Base-by-base conservation (phyloP, 2,797 vertebrate genomes). In the Australoheros facetus region DNA sequence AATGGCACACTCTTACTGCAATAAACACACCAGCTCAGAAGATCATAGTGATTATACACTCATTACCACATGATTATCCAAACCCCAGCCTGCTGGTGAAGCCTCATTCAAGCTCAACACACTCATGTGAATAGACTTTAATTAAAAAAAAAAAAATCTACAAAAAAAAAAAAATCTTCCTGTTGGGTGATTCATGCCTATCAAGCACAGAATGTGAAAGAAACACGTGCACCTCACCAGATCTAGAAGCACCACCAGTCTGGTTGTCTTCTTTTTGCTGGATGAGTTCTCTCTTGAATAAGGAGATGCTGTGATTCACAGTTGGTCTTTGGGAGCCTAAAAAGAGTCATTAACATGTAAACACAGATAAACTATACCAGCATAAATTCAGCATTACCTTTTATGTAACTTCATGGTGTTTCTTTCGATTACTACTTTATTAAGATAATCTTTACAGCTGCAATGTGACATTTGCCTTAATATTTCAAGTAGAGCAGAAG, bases 211-310 rank as follows among this genome's bases (percentile, higher is more conserved):
- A 28, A 57, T 51, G 6, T 51, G 10, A 73, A 12, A 34, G 2
- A 57, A 23, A 66, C n/a, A 56, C 2, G 55, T 1, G 8, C 28
- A 16, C 84, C 88, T 89, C 58, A 96, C 95, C 94, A 75, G 94
- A 85, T 91, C 73, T 86, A 28, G 94, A 85, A n/a, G 70, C 4
- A 14, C 70, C 78, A 57, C 53, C 81, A 21, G 86, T 95, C 80
- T 93, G 92, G 87, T 95, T 95, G 37, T 88, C 84, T 54, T 82
- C 82, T 56, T 58, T 87, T 53, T 87, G 85, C 60, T 88, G 88
- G 62, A 58, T 64, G 71, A 94, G 85, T 59, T 89, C 90, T 83
- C 93, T 94, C 64, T 87, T 94, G 19, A 80, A 88, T 83, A 94
- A 78, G 72, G 72, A 57, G 26, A 86, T 71, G 56, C 72, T 82